phyloP scores from a whole-genome alignment of 1,140 invertebrate species.

The Grapholita molesta region DNA sequence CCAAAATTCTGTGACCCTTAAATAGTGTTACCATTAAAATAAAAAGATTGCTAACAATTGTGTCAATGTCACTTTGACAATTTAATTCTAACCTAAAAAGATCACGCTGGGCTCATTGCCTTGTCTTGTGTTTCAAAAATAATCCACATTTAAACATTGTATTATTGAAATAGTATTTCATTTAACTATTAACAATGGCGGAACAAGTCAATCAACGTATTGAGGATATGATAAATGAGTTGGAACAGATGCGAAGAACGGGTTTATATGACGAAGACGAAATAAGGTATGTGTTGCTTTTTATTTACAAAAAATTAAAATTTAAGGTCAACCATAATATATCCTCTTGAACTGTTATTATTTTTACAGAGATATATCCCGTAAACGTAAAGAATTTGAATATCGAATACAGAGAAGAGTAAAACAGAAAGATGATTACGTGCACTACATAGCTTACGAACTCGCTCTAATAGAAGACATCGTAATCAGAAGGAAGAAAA shows the following conservation, averaged over 20 bases:
- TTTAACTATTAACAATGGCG: slow-evolving; percentile 79
- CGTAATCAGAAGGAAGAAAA: slow-evolving; percentile 78
- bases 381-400: slow-evolving; percentile 84
- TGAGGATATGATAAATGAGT: slow-evolving; percentile 85
- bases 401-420: slow-evolving; percentile 83
- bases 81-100: slow-evolving; percentile 21
- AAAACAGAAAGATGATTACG: slow-evolving; percentile 85
- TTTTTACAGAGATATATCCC: slow-evolving; percentile 81
- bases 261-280: slow-evolving; percentile 83
- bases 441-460: slow-evolving; percentile 86
- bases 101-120: too few relatives aligned
- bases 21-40: too few relatives aligned
- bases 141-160: neutral
- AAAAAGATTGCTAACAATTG: too few relatives aligned
- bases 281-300: slow-evolving; percentile 77
- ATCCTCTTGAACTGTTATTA: neutral
- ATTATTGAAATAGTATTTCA: slow-evolving; percentile 20
- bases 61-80: too few relatives aligned
- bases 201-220: slow-evolving; percentile 86
- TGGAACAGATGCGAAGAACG: slow-evolving; percentile 85
- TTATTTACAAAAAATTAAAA: neutral
- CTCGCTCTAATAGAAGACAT: slow-evolving; percentile 83
- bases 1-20: too few relatives aligned
- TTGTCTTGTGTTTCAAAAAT: neutral
- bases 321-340: neutral